Evolutionary conservation across 2,888 invertebrate species (phyloP).

Genomic region (Lacanobia oleracea): DNA sequence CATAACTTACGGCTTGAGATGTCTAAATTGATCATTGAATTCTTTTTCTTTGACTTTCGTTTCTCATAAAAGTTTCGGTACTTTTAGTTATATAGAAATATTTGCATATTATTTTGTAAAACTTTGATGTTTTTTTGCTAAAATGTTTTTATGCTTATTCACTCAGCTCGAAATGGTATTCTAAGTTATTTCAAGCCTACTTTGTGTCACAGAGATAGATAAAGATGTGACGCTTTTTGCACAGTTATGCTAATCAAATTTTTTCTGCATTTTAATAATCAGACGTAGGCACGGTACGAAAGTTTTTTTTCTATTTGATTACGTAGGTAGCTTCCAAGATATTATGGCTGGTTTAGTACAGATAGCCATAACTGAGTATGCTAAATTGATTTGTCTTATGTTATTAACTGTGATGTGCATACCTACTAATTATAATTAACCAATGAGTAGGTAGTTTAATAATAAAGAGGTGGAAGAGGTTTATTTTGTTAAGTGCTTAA

Average conservation of each 20-base stretch:
- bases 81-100: constrained; percentile 4
- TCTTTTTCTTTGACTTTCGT: constrained; percentile 55
- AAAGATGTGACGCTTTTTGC: constrained; percentile 3
- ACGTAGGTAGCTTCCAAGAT: neutral
- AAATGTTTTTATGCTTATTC: neutral
- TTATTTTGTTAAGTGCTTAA: too few species aligned
- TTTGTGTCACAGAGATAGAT: neutral
- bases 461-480: too few species aligned
- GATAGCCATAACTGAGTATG: neutral
- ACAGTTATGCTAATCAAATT: constrained; percentile 26
- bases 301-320: constrained; percentile 8
- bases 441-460: too few species aligned
- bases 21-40: constrained; percentile 51
- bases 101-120: constrained; percentile 30
- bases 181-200: constrained; percentile 12
- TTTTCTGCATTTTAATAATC: constrained; percentile 33
- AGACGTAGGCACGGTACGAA: neutral
- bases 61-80: constrained; percentile 34
- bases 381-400: neutral
- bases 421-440: neutral
- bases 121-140: neutral
- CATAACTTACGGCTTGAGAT: constrained; percentile 43
- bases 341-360: neutral
- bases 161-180: neutral
- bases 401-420: neutral